A percentile compares a stretch with the other conserved stretches of the same genome.
phyloP scores from a whole-genome alignment of 2,113 vertebrate species.

The Struthio camelus region DNA sequence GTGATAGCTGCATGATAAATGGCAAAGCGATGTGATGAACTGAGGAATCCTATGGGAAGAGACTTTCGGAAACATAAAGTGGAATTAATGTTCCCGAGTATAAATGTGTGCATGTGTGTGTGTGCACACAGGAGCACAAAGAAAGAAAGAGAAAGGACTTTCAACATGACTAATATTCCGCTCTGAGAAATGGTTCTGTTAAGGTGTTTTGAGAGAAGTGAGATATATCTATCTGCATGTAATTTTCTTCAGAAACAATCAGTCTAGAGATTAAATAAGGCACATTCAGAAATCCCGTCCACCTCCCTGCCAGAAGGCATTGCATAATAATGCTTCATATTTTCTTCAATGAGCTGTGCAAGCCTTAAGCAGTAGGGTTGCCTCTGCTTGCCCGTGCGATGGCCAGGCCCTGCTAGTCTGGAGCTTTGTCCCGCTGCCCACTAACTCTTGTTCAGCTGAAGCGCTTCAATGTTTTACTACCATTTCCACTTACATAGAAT shows the following conservation, averaged over 20 bases:
- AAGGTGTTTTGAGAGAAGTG: not conserved
- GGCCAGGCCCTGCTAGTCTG: not conserved
- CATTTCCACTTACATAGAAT: rapidly evolving
- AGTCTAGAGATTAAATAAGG: not conserved
- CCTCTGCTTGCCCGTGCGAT: not conserved
- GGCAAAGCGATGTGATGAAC: not conserved
- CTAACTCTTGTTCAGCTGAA: not conserved
- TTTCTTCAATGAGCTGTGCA: not conserved
- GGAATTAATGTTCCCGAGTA: not conserved
- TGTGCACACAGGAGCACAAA: not conserved
- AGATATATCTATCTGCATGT: not conserved
- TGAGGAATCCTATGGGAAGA: not conserved
- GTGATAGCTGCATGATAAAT: not conserved
- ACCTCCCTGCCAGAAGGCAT: not conserved
- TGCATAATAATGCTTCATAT: not conserved
- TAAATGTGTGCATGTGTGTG: not conserved
- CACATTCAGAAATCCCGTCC: not conserved
- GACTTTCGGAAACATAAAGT: not conserved
- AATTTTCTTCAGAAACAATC: not conserved
- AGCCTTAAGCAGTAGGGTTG: not conserved
- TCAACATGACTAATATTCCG: not conserved
- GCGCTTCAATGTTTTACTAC: not conserved
- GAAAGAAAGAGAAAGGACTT: not conserved
- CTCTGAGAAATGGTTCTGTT: not conserved
- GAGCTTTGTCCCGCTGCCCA: not conserved